These are phyloP conservation scores for Argya squamiceps DNA, from an alignment of 2,797 vertebrate species.

Conservation along the genomic window DNA sequence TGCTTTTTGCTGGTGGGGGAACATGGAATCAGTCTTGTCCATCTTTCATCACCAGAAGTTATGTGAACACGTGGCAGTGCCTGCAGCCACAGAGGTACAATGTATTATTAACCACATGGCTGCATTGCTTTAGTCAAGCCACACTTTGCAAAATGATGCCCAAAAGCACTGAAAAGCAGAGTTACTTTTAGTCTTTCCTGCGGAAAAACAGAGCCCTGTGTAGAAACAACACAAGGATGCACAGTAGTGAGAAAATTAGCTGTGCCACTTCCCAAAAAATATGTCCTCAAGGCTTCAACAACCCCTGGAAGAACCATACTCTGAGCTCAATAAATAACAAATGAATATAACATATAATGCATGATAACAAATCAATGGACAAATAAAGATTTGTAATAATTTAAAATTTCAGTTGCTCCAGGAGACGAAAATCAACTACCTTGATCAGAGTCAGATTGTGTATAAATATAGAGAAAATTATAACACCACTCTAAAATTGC, in stretches of 20 bases:
- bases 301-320: not conserved
- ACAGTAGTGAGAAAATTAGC: not conserved
- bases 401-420: not conserved
- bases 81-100: not conserved
- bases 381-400: not conserved
- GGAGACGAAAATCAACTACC: not conserved
- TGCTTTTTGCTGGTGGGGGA: not conserved
- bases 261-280: not conserved
- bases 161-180: not conserved
- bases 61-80: not conserved
- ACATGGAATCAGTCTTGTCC: not conserved
- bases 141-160: not conserved
- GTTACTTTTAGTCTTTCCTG: not conserved
- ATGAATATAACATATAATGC: too few relatives aligned
- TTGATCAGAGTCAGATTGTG: not conserved
- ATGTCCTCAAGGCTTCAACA: not conserved
- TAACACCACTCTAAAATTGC: not conserved
- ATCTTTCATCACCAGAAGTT: not conserved
- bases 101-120: not conserved
- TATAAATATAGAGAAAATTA: not conserved
- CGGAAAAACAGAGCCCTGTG: not conserved
- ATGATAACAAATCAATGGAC: not conserved
- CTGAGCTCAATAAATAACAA: not conserved
- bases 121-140: not conserved
- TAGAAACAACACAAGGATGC: not conserved